Conservation (phyloP, 2,797 vertebrate species). For the Acrossocheilus wenchowensis region DNA sequence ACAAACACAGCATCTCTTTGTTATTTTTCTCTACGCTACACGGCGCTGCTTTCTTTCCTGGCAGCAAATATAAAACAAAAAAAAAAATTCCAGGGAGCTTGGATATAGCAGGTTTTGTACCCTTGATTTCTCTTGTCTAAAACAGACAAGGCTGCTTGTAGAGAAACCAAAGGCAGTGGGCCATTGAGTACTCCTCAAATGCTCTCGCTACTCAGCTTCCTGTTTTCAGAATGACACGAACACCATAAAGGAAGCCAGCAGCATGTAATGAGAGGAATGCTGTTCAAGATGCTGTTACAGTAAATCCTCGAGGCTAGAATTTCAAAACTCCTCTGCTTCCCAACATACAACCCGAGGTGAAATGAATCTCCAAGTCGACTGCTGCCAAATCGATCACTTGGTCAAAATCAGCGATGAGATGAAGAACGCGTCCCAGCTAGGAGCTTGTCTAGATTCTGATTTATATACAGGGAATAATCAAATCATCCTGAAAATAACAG, state of each 20-base stretch:
- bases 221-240: slow-evolving; percentile 50
- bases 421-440: background rate
- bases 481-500: background rate
- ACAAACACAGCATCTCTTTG: background rate
- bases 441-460: background rate
- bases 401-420: slow-evolving; percentile 5
- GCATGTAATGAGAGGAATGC: slow-evolving; percentile 71
- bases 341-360: slow-evolving; percentile 14
- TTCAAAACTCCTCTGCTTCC: slow-evolving; percentile 54
- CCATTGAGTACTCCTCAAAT: background rate
- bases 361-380: background rate
- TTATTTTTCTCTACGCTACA: slow-evolving; percentile 24
- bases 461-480: background rate
- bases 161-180: slow-evolving; percentile 60
- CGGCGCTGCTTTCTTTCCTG: slow-evolving; percentile 59
- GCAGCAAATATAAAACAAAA: slow-evolving; percentile 50
- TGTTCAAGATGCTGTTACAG: slow-evolving; percentile 65
- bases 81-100: slow-evolving; percentile 56
- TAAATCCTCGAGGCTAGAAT: slow-evolving; percentile 66
- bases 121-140: slow-evolving; percentile 59
- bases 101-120: slow-evolving; percentile 53
- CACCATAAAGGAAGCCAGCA: slow-evolving; percentile 63
- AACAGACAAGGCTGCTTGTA: slow-evolving; percentile 56
- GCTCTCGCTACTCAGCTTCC: background rate
- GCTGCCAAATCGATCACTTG: slow-evolving; percentile 33